Evolutionary conservation across 2,797 vertebrate species (phyloP).

Genomic region (Nyctibius grandis): DNA sequence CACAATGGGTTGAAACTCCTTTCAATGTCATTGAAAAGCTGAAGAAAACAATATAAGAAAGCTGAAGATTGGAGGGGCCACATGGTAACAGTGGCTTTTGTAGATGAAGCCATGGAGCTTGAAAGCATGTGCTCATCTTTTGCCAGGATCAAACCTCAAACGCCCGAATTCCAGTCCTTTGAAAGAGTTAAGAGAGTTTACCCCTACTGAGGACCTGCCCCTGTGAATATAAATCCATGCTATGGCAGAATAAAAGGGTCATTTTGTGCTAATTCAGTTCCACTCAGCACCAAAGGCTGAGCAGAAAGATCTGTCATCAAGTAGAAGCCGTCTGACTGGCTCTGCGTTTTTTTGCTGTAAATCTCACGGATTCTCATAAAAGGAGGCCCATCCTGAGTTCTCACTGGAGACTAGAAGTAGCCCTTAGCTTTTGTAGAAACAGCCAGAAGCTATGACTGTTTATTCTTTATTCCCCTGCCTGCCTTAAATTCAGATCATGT

Average conservation of each 20-base stretch:
- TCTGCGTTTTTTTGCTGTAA: not conserved
- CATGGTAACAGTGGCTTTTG: not conserved
- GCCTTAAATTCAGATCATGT: not conserved
- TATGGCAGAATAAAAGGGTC: not conserved
- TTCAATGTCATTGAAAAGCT: not conserved
- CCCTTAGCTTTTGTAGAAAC: not conserved
- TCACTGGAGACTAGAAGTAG: not conserved
- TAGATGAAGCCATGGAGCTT: not conserved
- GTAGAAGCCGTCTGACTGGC: not conserved
- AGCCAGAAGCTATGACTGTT: not conserved
- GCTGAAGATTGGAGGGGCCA: not conserved
- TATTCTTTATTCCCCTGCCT: not conserved
- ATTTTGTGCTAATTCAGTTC: slow-evolving; percentile 25
- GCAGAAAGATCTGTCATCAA: slow-evolving; percentile 35
- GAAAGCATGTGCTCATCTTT: not conserved
- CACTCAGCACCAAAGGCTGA: slow-evolving; percentile 25
- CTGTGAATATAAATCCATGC: not conserved
- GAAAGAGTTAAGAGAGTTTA: slow-evolving; percentile 22
- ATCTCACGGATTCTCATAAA: not conserved
- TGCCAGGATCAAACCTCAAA: not conserved
- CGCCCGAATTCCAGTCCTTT: not conserved
- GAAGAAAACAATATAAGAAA: not conserved
- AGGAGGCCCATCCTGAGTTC: not conserved
- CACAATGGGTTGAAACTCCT: not conserved
- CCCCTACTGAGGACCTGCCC: not conserved